These are phyloP conservation scores for Porites lobata DNA, from an alignment of 92 coral and sea anemone genomes.

Conservation along the genomic window DNA sequence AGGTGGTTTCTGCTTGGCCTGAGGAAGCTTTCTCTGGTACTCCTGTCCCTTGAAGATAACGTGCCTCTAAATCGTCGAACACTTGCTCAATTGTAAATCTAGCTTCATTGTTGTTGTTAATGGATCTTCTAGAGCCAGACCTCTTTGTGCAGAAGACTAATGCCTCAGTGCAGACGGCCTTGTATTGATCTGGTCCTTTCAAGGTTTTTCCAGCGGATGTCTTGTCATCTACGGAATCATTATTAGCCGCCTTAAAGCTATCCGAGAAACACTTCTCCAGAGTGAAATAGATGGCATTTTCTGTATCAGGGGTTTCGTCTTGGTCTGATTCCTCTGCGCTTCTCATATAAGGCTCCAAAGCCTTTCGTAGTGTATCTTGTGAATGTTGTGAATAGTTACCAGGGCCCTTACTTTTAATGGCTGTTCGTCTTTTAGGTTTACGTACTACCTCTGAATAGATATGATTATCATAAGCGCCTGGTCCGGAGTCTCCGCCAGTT, in stretches of 20 bases:
- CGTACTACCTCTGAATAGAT: neutral
- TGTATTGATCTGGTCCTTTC: conserved; percentile 6
- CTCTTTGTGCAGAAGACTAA: neutral
- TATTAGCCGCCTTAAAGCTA: neutral
- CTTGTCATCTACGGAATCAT: neutral
- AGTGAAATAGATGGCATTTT: conserved; percentile 8
- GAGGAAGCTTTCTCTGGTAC: neutral
- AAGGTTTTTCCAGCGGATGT: neutral
- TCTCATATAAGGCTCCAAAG: neutral
- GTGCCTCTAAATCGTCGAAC: conserved; percentile 6
- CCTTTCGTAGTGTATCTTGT: neutral
- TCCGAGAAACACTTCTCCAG: conserved; percentile 11
- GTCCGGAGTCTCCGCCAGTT: neutral
- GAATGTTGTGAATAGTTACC: neutral
- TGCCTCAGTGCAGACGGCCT: conserved; percentile 11
- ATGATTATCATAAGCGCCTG: neutral
- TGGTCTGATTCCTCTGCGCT: neutral
- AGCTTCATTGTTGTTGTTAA: neutral
- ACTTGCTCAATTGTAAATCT: conserved; percentile 3
- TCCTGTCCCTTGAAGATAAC: neutral
- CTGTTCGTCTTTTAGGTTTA: neutral
- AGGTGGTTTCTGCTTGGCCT: neutral
- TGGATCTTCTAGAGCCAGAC: neutral
- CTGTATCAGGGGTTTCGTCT: neutral
- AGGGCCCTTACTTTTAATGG: neutral